Base-by-base conservation (phyloP, 2,113 vertebrate species). In the Dipodomys spectabilis region DNA sequence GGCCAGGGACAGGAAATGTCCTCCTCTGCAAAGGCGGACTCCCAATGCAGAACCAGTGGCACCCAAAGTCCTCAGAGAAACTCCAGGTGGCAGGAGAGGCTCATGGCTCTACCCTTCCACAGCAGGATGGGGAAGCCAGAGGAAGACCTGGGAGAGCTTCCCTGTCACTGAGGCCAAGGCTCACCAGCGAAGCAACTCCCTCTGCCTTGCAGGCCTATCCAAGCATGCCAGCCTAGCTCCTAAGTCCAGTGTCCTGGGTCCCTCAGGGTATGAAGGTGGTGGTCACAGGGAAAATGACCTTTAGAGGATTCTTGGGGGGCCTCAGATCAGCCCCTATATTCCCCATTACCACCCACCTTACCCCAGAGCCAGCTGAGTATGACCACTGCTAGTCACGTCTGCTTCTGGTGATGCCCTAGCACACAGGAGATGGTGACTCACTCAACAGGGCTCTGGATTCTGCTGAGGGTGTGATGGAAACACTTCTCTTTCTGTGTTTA, bases 401-500 rank as follows among this genome's bases (percentile, higher is more conserved):
- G 32, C 23, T 28, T 23, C 74, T 89, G 53, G 30, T 28, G 60
- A 62, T 2, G 16, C 60, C 39, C 32, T 80, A 67, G 80, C 7
- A 25, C 45, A 32, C 18, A 68, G 53, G 64, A 35, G 64, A 62
- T 0, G 18, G 25, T 4, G 20, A 7, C 10, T 12, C 28, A 32
- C 39, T 79, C 28, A 23, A 79, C 32, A 35, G 12, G 27, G 49
- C 19, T 25, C 32, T 10, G 4, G 35, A 53, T 49, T 67, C 82
- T 79, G 72, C 64, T 62, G 35, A 71, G 32, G 75, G 6, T 69
- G 49, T 20, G 86, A 96, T 74, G 73, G 87, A 96, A 91, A 96
- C 94, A 57, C 83, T 93, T 81, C 86, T 94, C 57, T 84, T 72
- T 65, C 30, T 20, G 53, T 0, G 2, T 95, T 95, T 57, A 44